Conservation (phyloP, 2,888 invertebrate species). For the Escarpia spicata region DNA sequence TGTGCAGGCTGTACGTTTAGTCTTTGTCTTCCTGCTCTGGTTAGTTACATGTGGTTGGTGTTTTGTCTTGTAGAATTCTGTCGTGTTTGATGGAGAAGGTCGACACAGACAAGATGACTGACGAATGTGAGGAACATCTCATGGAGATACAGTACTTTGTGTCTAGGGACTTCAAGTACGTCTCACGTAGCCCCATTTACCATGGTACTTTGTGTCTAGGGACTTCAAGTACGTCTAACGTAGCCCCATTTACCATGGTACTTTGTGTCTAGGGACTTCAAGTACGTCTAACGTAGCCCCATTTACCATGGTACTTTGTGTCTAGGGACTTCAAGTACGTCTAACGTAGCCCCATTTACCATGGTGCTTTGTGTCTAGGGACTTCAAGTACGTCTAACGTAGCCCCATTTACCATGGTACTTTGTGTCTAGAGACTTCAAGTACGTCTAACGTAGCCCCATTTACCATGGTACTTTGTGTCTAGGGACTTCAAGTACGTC, state of each 20-base stretch:
- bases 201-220: conserved; percentile 87
- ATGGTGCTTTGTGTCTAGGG: conserved; percentile 89
- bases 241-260: neutral
- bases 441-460: conserved; percentile 47
- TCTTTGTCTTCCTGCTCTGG: neutral
- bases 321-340: neutral
- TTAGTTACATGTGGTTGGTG: neutral
- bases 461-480: neutral
- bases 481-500: neutral
- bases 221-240: conserved; percentile 77
- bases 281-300: neutral
- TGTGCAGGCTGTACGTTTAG: neutral
- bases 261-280: neutral
- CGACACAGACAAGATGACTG: conserved; percentile 84
- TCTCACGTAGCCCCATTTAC: neutral
- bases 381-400: conserved; percentile 75
- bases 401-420: conserved; percentile 68
- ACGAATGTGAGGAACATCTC: conserved; percentile 88
- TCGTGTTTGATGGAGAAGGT: conserved; percentile 93
- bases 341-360: neutral
- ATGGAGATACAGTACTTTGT: conserved; percentile 97
- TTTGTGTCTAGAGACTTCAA: conserved; percentile 94
- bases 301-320: conserved; percentile 62
- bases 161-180: conserved; percentile 84
- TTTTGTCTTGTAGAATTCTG: conserved; percentile 74